Evolutionary conservation across 2,113 vertebrate species (phyloP), one percentile per base, ranked within the genome.

Genomic region (Centropristis striata): DNA sequence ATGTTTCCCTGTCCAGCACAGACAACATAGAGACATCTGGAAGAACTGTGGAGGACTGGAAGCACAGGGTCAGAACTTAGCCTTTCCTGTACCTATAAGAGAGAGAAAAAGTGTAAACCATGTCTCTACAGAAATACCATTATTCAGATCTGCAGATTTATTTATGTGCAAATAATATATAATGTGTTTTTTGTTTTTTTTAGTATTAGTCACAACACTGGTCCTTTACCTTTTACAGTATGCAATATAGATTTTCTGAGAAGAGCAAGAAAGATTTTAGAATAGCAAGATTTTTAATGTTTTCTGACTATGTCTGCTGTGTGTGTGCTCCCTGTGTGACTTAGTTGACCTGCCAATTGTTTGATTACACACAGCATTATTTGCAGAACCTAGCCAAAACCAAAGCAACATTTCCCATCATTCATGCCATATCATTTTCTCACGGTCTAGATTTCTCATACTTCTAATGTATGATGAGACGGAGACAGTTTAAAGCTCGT

Each of bases 141-240:
- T 67, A 81, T 68, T 85, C 60, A 86, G 53, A 86, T 83, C 28
- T 49, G 53, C 64, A 81, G 81, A 89, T 90, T 81, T 93, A 93
- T 95, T 93, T 93, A 92, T 93, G 86, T 90, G 81, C 67, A 87
- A 78, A 80, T 85, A 76, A 80, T 86, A 78, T 90, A 76, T 78
- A 74, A 75, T 36, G 49, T 82, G 71, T 85, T 88, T 85, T n/a
- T n/a, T n/a, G n/a, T n/a, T n/a, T n/a, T n/a, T 81, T 91, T 83
- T 91, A 74, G 78, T 91, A 80, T 78, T 78, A 91, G 87, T 92
- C 77, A 37, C 83, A 81, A 89, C 79, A 87, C 88, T 91, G 86
- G 71, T 74, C 84, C 82, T 70, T 91, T 83, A 88, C 65, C 60
- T 85, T 91, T 89, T 76, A 85, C 72, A 88, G 85, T 90, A 86